Percentiles rank a stretch among this genome's conserved stretches.
phyloP scores from a whole-genome alignment of 2,113 vertebrate species.

The Chamaea fasciata region DNA sequence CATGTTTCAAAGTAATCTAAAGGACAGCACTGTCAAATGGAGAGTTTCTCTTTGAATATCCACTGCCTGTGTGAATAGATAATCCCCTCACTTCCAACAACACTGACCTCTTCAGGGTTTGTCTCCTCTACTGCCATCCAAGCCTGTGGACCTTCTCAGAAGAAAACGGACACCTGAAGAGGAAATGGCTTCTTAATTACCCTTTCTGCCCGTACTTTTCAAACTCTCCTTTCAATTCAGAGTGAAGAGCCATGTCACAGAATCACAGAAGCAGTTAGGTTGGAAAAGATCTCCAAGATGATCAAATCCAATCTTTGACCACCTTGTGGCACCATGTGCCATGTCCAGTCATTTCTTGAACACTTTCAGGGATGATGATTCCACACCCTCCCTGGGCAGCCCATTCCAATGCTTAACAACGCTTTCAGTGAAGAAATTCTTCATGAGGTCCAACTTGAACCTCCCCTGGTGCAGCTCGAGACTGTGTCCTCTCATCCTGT shows the following conservation, averaged over 20 bases:
- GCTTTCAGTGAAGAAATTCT: background rate
- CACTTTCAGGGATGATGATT: background rate
- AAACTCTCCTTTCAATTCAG: background rate
- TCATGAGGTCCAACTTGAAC: background rate
- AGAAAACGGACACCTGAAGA: background rate
- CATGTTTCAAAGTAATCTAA: background rate
- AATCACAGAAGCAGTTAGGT: background rate
- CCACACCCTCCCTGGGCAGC: background rate
- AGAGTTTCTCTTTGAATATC: constrained; percentile 25
- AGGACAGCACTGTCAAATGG: constrained; percentile 1
- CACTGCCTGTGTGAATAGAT: too few species aligned
- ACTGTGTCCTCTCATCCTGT: background rate
- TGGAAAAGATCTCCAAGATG: background rate
- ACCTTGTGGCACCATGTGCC: background rate
- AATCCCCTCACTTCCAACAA: background rate
- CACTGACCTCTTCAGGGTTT: background rate
- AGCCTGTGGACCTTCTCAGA: background rate
- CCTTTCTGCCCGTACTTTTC: background rate
- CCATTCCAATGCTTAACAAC: background rate
- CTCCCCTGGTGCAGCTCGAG: background rate
- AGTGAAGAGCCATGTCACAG: background rate
- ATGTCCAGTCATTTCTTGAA: background rate
- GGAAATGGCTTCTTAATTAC: background rate
- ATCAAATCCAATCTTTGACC: background rate
- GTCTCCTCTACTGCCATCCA: background rate